Evolutionary conservation across 30 jellyfish, hydroid and myxozoan species (phyloP).

Genomic region (Turritopsis rubra): DNA sequence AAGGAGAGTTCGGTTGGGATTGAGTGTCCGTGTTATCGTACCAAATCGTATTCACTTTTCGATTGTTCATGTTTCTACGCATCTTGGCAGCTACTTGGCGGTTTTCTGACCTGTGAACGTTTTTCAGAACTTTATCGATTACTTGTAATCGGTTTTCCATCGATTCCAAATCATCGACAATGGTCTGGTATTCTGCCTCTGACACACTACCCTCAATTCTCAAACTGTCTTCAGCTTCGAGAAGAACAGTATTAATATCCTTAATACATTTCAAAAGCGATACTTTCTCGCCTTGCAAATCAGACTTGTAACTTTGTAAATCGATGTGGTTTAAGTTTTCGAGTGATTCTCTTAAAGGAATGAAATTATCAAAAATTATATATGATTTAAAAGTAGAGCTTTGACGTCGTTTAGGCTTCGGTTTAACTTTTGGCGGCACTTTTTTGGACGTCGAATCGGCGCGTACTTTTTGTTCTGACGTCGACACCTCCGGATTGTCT

Average conservation of each 20-base stretch:
- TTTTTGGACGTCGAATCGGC: neutral
- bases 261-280: slow-evolving; percentile 44
- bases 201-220: slow-evolving; percentile 23
- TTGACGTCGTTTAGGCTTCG: slow-evolving; percentile 27
- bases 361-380: neutral
- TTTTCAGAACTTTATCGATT: slow-evolving; percentile 49
- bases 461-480: neutral
- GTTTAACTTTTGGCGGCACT: slow-evolving; percentile 38
- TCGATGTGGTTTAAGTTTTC: slow-evolving; percentile 36
- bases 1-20: neutral
- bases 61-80: neutral
- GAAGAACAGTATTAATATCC: slow-evolving; percentile 32
- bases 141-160: slow-evolving; percentile 43
- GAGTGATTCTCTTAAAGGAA: slow-evolving; percentile 21
- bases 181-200: slow-evolving; percentile 43
- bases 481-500: neutral
- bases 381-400: slow-evolving; percentile 1
- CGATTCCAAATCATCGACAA: slow-evolving; percentile 40
- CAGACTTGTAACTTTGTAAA: slow-evolving; percentile 42
- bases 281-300: slow-evolving; percentile 53
- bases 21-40: neutral
- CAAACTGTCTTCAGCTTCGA: slow-evolving; percentile 5
- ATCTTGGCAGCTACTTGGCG: slow-evolving; percentile 35
- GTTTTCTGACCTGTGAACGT: slow-evolving; percentile 15
- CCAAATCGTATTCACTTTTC: neutral